Base-by-base conservation (phyloP, 1,140 invertebrate species). In the Drosophila murphyi region DNA sequence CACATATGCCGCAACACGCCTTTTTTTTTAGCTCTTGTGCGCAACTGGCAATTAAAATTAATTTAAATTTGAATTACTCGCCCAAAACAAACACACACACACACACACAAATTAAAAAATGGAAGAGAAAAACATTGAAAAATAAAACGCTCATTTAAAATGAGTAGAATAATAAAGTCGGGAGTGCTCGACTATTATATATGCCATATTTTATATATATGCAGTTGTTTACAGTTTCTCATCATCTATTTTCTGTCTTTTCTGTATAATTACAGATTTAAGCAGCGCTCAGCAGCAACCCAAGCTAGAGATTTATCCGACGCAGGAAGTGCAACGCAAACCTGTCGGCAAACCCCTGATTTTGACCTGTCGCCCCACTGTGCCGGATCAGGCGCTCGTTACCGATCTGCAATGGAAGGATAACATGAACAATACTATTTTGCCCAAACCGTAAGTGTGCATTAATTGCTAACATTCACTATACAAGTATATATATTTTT, bases 361-460 rank as follows among this genome's bases (percentile, higher is more conserved):
- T 39, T 90, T 97, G 63, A 96, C 96, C 2, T 97, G 96, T 88
- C 94, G 94, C 69, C 94, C 95, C 2, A 94, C 93, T 56, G 95
- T 95, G 2, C 94, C 93, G 0, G 93, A 96, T 72, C 91, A 93
- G 0, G 91, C 92, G 3, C 93, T 96, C 10, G 94, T 96, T 34
- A 93, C 93, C 2, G 93, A 96, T 74, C 93, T 96, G 34, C 94
- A 96, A 86, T 97, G 96, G 96, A 93, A 95, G 51, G 96, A 96
- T 87, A 94, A 94, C 31, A 92, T 94, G 31, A 94, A 95, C 75
- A 93, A 94, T 43, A 93, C 93, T 31, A 96, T 97, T 80, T 94
- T 95, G 60, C 93, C 93, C 45, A 94, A 93, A 81, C 94, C 93
- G 95, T 96, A 93, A 94, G 93, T 93, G 64, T 50, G 20, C 32